Conservation (phyloP, 2,888 invertebrate species). For the Adineta ricciae region DNA sequence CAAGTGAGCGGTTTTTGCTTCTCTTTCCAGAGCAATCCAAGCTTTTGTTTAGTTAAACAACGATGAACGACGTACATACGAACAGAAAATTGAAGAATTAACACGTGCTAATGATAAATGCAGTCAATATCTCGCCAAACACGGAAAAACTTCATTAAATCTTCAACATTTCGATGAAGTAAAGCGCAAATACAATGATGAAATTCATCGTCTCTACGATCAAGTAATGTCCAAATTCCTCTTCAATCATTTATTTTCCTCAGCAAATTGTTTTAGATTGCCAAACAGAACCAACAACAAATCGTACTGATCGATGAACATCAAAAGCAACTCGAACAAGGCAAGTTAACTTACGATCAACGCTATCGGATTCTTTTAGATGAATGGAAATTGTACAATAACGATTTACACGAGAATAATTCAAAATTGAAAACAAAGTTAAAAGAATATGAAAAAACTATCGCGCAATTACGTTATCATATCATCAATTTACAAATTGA, state of each 20-base stretch:
- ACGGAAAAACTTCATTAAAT: neutral
- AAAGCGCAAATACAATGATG: neutral
- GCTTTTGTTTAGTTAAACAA: neutral
- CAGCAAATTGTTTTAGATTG: neutral
- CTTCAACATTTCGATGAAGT: neutral
- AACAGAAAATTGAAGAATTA: conserved; percentile 5
- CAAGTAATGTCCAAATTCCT: neutral
- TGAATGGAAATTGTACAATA: neutral
- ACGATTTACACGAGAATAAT: conserved; percentile 3
- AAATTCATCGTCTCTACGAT: conserved; percentile 1
- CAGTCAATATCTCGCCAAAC: neutral
- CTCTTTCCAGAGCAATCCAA: too few relatives aligned
- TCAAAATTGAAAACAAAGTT: neutral
- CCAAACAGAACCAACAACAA: conserved; percentile 10
- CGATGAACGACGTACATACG: neutral
- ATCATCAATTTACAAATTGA: conserved; percentile 2
- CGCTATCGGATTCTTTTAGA: neutral
- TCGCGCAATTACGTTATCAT: neutral
- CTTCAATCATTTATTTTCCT: neutral
- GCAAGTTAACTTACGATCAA: neutral
- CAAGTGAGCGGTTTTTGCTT: neutral
- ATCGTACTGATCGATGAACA: neutral
- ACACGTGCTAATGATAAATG: neutral
- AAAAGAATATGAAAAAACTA: conserved; percentile 11
- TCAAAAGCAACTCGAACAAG: conserved; percentile 10